Evolutionary conservation across 2,888 invertebrate genomes (phyloP), one percentile per base, ranked within the genome.

Genomic region (Emesis furor): DNA sequence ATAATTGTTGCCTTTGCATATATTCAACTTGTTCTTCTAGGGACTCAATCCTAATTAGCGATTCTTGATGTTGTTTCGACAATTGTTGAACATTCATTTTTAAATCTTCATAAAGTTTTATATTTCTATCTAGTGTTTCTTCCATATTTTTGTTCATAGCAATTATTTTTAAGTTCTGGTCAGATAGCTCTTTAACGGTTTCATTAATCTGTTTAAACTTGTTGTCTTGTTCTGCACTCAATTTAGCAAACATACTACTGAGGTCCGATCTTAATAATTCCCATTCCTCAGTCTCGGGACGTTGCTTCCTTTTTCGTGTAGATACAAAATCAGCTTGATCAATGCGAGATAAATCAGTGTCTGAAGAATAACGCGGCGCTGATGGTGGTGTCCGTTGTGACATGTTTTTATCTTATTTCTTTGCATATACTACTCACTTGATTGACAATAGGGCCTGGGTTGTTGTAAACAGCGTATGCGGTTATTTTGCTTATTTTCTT

Each of bases 231-330:
- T 62, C 59, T 17, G 24, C 10, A 24, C 17, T 59, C 17, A 59
- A 17, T 59, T 59, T 59, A 7, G 17, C 17, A 62, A 62, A 62
- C 59, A 62, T 62, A 10, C 10, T 62, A 10, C 3, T 30, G 6
- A 62, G 8, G 10, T 62, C 59, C 2, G 59, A 62, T 24, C 59
- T 7, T 10, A 62, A 24, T 5, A 30, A 30, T 62, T 62, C 59
- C 59, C 24, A 62, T 62, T 62, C 59, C 6, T 62, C 59, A 3
- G 24, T 4, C 8, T 62, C 59, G 3, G 59, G 59, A 8, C 59
- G 59, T 62, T 62, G 59, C 8, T 24, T 62, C n/a, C 59, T 62
- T 62, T 62, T 62, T 30, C 59, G 46, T 1, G 46, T 51, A 51
- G 46, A n/a, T 51, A 51, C 46, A n/a, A 51, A 51, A 1, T 51